Evolutionary conservation across 2,797 vertebrate species (phyloP).

Genomic region (Diplodus sargus): DNA sequence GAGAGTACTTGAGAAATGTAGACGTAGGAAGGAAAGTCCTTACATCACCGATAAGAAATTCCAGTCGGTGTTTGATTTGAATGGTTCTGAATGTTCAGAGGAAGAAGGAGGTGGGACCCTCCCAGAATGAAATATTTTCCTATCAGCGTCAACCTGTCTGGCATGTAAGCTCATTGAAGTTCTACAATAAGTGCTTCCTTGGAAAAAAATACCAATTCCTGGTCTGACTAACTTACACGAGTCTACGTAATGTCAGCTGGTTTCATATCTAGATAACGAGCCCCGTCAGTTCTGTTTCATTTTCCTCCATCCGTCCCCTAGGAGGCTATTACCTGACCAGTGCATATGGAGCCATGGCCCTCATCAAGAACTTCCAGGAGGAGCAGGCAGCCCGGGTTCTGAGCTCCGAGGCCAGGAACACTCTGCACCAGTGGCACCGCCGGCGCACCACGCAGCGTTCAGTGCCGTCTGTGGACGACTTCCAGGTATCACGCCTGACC

Average conservation of each 20-base stretch:
- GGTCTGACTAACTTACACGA: neutral
- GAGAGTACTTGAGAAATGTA: neutral
- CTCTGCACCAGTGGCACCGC: slow-evolving; percentile 95
- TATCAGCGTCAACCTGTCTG: slow-evolving; percentile 30
- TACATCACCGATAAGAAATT: slow-evolving; percentile 55
- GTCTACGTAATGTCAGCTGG: neutral
- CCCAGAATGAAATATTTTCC: slow-evolving; percentile 48
- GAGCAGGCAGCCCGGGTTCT: slow-evolving; percentile 94
- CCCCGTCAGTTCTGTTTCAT: neutral
- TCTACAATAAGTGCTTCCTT: neutral
- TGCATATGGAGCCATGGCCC: slow-evolving; percentile 94
- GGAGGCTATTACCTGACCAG: slow-evolving; percentile 98
- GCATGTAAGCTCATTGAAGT: neutral
- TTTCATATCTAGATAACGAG: slow-evolving; percentile 37
- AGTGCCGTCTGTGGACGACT: slow-evolving; percentile 93
- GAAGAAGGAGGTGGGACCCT: slow-evolving; percentile 4
- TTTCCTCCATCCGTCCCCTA: slow-evolving; percentile 62
- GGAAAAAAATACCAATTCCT: neutral
- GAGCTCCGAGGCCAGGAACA: slow-evolving; percentile 94
- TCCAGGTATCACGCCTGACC: slow-evolving; percentile 89
- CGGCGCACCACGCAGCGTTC: slow-evolving; percentile 92
- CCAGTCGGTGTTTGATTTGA: slow-evolving; percentile 49
- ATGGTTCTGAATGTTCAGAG: slow-evolving; percentile 59
- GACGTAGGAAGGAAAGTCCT: slow-evolving; percentile 49
- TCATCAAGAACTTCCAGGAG: slow-evolving; percentile 98